A percentile compares a stretch with the other conserved stretches of the same genome.
phyloP scores from a whole-genome alignment of 2,797 vertebrate species.

The Prunella strophiata region DNA sequence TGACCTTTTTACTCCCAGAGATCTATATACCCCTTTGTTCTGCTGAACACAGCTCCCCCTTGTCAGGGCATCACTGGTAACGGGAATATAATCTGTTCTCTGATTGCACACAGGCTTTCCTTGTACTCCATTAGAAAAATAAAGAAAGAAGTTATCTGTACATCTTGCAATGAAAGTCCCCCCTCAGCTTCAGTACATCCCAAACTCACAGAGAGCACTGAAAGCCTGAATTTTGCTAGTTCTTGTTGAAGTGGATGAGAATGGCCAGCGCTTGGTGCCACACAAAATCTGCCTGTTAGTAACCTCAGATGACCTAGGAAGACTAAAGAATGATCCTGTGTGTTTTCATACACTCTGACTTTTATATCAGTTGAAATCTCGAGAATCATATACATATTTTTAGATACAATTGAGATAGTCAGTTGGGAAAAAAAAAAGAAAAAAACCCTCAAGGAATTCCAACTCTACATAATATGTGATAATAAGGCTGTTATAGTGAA shows the following conservation, averaged over 20 bases:
- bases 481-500: constrained; percentile 70
- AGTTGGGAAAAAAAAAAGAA: neutral
- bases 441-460: constrained; percentile 9
- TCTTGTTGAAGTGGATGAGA: neutral
- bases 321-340: neutral
- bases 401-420: constrained; percentile 8
- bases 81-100: constrained; percentile 52
- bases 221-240: constrained; percentile 15
- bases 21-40: constrained; percentile 62
- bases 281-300: neutral
- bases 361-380: neutral
- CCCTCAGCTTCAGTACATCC: neutral
- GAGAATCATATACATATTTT: neutral
- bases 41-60: constrained; percentile 41
- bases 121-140: constrained; percentile 47
- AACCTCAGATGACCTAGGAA: constrained; percentile 42
- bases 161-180: neutral
- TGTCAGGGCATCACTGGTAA: constrained; percentile 27
- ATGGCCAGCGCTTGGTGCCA: neutral
- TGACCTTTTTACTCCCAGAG: constrained; percentile 53
- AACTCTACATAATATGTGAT: constrained; percentile 47
- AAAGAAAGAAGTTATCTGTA: constrained; percentile 56
- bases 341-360: constrained; percentile 28
- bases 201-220: neutral
- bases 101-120: constrained; percentile 37